phyloP scores from a whole-genome alignment of 2,888 invertebrate genomes.

The Chalcosyrphus nemorum region DNA sequence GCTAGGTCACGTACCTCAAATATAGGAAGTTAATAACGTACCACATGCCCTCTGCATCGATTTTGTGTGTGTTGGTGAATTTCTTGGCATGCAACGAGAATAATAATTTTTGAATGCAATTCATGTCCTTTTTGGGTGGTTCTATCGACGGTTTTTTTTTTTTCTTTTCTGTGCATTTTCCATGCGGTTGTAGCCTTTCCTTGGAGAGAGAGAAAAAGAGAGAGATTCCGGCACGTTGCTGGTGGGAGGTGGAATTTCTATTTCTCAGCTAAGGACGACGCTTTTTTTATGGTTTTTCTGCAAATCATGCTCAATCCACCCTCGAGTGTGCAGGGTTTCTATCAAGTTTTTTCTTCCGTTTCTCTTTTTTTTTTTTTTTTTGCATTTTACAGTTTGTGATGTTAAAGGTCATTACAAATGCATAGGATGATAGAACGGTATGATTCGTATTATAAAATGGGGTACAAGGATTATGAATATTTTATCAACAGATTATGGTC shows the following conservation, averaged over 20 bases:
- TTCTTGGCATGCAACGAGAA: constrained; percentile 67
- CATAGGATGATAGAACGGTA: constrained; percentile 28
- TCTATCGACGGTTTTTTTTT: background rate
- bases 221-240: constrained; percentile 31
- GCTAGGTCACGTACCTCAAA: constrained; percentile 72
- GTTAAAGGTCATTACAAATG: constrained; percentile 47
- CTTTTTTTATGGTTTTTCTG: background rate
- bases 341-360: background rate
- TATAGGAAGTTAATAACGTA: constrained; percentile 71
- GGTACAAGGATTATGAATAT: constrained; percentile 56
- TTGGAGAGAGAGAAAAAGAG: no score
- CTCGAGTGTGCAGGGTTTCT: background rate
- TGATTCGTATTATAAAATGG: constrained; percentile 19
- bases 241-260: constrained; percentile 37
- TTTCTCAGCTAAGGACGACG: constrained; percentile 20
- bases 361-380: background rate
- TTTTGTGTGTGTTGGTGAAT: constrained; percentile 37
- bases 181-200: constrained; percentile 19
- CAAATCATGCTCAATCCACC: constrained; percentile 32
- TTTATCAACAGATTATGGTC: constrained; percentile 55
- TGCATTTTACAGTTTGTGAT: constrained; percentile 5
- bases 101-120: constrained; percentile 71
- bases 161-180: background rate
- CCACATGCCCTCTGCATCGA: constrained; percentile 45
- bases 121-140: constrained; percentile 64